These are phyloP conservation scores for Epinotia bilunana DNA, from an alignment of 2,888 invertebrate species.

Conservation along the genomic window DNA sequence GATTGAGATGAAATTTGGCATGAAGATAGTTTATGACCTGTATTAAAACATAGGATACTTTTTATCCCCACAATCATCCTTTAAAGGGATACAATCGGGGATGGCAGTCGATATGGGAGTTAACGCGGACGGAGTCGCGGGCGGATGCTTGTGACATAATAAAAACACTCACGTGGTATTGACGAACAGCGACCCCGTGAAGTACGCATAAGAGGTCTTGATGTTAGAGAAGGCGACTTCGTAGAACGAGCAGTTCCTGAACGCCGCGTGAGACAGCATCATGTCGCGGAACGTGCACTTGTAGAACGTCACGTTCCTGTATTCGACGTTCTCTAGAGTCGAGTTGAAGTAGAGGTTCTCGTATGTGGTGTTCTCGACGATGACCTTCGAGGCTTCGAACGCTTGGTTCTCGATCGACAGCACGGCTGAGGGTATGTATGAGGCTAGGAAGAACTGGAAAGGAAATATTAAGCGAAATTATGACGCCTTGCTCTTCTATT, in stretches of 20 bases:
- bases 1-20: too few relatives aligned
- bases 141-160: too few relatives aligned
- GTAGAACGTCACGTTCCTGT: slow-evolving; percentile 83
- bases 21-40: too few relatives aligned
- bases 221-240: slow-evolving; percentile 88
- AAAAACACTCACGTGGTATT: slow-evolving; percentile 86
- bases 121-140: too few relatives aligned
- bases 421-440: slow-evolving; percentile 81
- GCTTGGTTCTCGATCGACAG: slow-evolving; percentile 70
- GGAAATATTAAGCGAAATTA: too few relatives aligned
- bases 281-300: slow-evolving; percentile 88
- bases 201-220: slow-evolving; percentile 88
- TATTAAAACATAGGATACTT: too few relatives aligned
- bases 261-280: slow-evolving; percentile 89
- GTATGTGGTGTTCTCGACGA: slow-evolving; percentile 64
- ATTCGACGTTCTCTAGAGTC: slow-evolving; percentile 86
- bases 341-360: slow-evolving; percentile 81
- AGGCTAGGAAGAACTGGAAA: slow-evolving; percentile 81
- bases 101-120: too few relatives aligned
- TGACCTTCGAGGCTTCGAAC: slow-evolving; percentile 64
- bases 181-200: slow-evolving; percentile 85
- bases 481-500: too few relatives aligned
- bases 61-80: too few relatives aligned
- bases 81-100: too few relatives aligned
- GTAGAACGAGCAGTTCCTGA: slow-evolving; percentile 88